Conservation (phyloP, 2,797 vertebrate species). For the Semaprochilodus insignis region DNA sequence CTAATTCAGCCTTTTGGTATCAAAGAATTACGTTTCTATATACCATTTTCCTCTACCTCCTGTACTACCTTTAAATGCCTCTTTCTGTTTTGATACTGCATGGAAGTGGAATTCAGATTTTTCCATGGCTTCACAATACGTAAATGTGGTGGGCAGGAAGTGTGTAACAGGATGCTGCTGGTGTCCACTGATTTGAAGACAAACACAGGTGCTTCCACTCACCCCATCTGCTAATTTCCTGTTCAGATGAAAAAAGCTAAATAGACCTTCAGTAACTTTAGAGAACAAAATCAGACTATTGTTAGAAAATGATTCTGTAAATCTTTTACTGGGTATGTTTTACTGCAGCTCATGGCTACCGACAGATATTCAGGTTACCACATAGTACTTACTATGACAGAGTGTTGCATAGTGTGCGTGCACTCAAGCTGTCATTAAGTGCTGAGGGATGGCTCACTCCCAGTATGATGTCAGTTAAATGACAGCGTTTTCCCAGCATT, state of each 20-base stretch:
- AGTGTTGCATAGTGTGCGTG: constrained; percentile 10
- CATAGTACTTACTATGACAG: background rate
- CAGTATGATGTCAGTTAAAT: constrained; percentile 29
- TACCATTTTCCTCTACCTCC: background rate
- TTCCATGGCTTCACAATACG: constrained; percentile 64
- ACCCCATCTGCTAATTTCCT: constrained; percentile 68
- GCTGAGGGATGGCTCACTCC: background rate
- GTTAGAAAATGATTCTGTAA: background rate
- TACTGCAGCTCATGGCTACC: background rate
- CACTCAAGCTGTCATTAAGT: constrained; percentile 22
- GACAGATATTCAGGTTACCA: constrained; percentile 33
- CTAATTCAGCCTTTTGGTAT: no score
- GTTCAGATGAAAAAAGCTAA: constrained; percentile 63
- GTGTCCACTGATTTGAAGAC: constrained; percentile 72
- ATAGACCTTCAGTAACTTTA: constrained; percentile 27
- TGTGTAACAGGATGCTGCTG: constrained; percentile 71
- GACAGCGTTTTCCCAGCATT: constrained; percentile 18
- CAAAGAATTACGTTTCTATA: background rate
- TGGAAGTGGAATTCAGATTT: constrained; percentile 50
- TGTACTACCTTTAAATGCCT: constrained; percentile 24
- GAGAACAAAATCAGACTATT: background rate
- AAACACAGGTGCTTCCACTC: constrained; percentile 82
- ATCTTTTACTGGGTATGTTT: background rate
- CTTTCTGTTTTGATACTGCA: constrained; percentile 14
- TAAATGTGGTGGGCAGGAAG: constrained; percentile 57